Evolutionary conservation across 1,140 invertebrate genomes (phyloP).

Genomic region (Drosophila neocordata): DNA sequence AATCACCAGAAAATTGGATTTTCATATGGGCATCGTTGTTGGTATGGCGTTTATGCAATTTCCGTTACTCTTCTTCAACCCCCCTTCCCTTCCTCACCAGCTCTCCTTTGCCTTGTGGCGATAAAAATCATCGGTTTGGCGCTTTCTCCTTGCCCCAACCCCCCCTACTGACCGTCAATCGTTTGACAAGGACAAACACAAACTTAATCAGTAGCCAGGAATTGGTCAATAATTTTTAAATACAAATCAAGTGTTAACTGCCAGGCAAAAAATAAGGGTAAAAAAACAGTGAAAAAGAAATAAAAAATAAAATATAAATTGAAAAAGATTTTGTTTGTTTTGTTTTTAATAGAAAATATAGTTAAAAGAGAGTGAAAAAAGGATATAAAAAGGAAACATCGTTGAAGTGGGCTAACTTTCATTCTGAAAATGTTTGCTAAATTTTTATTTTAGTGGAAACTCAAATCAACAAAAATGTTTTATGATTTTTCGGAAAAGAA

Average conservation of each 20-base stretch:
- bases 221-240: constrained; percentile 80
- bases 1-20: constrained; percentile 83
- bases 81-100: not conserved
- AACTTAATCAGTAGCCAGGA: constrained; percentile 74
- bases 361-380: too few species aligned
- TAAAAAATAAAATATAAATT: not conserved
- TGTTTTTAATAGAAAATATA: not conserved
- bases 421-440: too few species aligned
- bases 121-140: constrained; percentile 65
- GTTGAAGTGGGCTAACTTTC: too few species aligned
- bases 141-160: not conserved
- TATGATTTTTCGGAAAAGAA: too few species aligned
- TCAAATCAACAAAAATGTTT: too few species aligned
- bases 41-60: constrained; percentile 62
- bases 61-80: constrained; percentile 26
- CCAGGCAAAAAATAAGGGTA: constrained; percentile 2
- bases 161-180: not conserved
- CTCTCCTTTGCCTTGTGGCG: constrained; percentile 62
- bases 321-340: not conserved
- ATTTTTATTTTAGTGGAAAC: too few species aligned
- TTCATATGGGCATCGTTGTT: constrained; percentile 63
- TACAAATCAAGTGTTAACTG: constrained; percentile 79
- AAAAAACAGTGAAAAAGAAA: not conserved
- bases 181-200: constrained; percentile 71
- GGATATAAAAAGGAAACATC: too few species aligned